A percentile compares a stretch with the other conserved stretches of the same genome.
These are phyloP conservation scores for Magallana gigas DNA, from an alignment of 1,140 invertebrate species.

Conservation along the genomic window DNA sequence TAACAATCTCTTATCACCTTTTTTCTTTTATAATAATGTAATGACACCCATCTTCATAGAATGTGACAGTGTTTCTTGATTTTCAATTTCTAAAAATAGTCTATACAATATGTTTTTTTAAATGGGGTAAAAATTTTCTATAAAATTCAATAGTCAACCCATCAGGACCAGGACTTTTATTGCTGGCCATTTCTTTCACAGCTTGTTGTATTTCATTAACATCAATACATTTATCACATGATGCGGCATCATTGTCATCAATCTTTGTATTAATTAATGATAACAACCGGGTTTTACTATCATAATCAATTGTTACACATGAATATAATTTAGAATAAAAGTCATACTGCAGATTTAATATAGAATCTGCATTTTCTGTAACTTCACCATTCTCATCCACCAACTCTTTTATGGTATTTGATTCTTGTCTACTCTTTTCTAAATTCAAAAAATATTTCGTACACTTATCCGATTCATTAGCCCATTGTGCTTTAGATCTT, in stretches of 20 bases:
- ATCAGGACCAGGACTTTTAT: constrained; percentile 52
- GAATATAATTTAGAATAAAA: constrained; percentile 47
- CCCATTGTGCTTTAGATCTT: constrained; percentile 18
- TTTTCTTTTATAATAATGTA: constrained; percentile 47
- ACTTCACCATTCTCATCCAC: too few relatives aligned
- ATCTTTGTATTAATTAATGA: neutral
- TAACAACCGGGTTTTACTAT: constrained; percentile 31
- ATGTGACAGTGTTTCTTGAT: constrained; percentile 1
- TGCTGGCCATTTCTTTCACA: constrained; percentile 33
- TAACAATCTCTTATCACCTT: constrained; percentile 43
- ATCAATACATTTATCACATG: neutral
- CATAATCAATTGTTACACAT: constrained; percentile 37
- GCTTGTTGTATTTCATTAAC: constrained; percentile 20
- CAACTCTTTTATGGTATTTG: too few relatives aligned
- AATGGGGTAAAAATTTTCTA: constrained; percentile 20
- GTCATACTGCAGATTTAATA: constrained; percentile 40
- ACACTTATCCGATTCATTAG: too few relatives aligned
- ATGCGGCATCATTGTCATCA: neutral
- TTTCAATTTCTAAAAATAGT: neutral
- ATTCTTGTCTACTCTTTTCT: too few relatives aligned
- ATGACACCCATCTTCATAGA: constrained; percentile 43
- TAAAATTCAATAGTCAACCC: constrained; percentile 51
- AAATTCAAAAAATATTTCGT: too few relatives aligned
- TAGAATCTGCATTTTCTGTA: constrained; percentile 3
- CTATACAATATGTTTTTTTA: constrained; percentile 6